Base-by-base conservation (phyloP, 2,888 invertebrate species). In the Erannis defoliaria region DNA sequence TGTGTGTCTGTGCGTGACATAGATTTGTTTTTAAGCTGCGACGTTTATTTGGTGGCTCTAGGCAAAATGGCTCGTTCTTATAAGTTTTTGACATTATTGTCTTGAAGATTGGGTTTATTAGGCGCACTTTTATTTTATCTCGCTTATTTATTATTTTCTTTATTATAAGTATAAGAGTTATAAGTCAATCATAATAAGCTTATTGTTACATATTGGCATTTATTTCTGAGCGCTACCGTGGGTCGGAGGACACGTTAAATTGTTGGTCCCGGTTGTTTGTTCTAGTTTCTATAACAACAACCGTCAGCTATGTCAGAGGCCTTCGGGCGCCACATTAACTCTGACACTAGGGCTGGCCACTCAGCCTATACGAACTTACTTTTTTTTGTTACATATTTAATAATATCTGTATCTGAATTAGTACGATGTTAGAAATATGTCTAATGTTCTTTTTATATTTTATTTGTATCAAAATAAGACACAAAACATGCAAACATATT, bases 11-110 rank as follows among this genome's bases (percentile, higher is more conserved):
- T 79, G 77, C 75, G 77, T 77, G 81, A 87, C 85, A 83, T 81
- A 88, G 88, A 92, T 90, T 90, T 88, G 88, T 92, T 90, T 90
- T 90, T 89, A 88, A 89, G 80, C 78, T 84, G 80, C 80, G 85
- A 89, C 85, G 81, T 89, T 90, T 92, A 91, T 92, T 88, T 87
- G 86, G 86, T 83, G 81, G 89, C 92, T 89, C 73, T 77, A 71
- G 89, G 91, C 90, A 72, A 80, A 85, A 87, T 61, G 51, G 87
- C 85, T 86, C 83, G 85, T 88, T 84, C 81, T 76, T 75, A 63
- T 58, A 64, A 56, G 59, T 64, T 63, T 70, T 55, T 66, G 64
- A 55, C 61, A 48, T 67, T 67, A 46, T 67, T 67, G 59, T 63
- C 49, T 55, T 37, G 43, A 33, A 66, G 49, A 65, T 60, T 64